Evolutionary conservation across 2,888 invertebrate genomes (phyloP).

Genomic region (Hetaerina titia): DNA sequence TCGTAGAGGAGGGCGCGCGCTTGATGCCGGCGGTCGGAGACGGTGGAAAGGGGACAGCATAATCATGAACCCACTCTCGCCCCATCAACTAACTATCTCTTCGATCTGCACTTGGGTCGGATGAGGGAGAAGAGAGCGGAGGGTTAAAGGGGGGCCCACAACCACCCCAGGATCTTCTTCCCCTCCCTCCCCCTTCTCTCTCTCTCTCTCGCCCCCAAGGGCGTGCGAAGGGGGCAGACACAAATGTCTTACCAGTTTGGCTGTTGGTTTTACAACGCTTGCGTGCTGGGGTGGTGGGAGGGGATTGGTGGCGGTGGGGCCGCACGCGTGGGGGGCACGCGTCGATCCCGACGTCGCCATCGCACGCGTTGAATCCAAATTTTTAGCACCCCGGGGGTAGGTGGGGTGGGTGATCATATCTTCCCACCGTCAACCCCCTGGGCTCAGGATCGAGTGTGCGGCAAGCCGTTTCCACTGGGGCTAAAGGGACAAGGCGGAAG

Average conservation of each 20-base stretch:
- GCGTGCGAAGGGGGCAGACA: neutral
- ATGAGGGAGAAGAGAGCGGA: neutral
- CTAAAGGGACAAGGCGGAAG: neutral
- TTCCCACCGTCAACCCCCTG: neutral
- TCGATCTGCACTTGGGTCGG: neutral
- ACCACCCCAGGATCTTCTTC: neutral
- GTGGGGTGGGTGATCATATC: neutral
- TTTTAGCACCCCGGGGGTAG: slow-evolving; percentile 16
- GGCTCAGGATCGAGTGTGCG: neutral
- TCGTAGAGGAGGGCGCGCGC: neutral
- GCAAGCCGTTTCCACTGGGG: neutral
- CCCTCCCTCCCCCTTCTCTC: too few species aligned
- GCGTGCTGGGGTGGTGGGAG: too few species aligned
- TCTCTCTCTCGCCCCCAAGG: too few species aligned
- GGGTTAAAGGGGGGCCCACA: neutral
- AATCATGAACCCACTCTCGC: slow-evolving; percentile 20
- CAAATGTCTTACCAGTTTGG: slow-evolving; percentile 3
- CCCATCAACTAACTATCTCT: slow-evolving; percentile 3
- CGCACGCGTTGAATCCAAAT: slow-evolving; percentile 18
- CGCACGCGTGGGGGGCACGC: slow-evolving; percentile 3
- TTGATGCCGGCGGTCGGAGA: neutral
- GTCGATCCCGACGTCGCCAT: neutral
- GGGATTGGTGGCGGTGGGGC: too few species aligned
- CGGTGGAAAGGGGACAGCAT: neutral
- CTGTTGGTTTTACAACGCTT: neutral